Conservation (phyloP, 1,140 invertebrate species). For the Penaeus vannamei region DNA sequence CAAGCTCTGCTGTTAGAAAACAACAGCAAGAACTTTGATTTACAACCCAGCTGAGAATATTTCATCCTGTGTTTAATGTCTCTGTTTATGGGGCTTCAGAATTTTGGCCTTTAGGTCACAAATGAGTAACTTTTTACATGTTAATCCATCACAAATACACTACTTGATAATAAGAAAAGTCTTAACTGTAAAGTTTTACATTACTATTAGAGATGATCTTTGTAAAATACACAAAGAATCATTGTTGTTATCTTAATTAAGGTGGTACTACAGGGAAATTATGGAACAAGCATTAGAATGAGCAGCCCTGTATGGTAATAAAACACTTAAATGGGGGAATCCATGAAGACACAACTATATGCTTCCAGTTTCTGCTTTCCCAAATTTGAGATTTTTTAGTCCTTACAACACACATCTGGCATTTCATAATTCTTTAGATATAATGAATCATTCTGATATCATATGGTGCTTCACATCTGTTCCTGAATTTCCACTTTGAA, state of each 20-base stretch:
- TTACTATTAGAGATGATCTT: conserved; percentile 64
- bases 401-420: too few relatives aligned
- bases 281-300: conserved; percentile 64
- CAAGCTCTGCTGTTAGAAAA: conserved; percentile 20
- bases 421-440: too few relatives aligned
- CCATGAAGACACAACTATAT: conserved; percentile 49
- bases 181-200: conserved; percentile 64
- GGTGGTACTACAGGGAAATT: conserved; percentile 64
- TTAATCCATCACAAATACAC: conserved; percentile 66
- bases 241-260: conserved; percentile 63
- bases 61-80: too few relatives aligned
- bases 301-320: conserved; percentile 53
- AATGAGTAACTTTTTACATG: conserved; percentile 67
- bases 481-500: too few relatives aligned
- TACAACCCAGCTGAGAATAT: too few relatives aligned
- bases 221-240: conserved; percentile 64
- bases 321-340: conserved; percentile 39
- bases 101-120: conserved; percentile 59
- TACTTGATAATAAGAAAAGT: conserved; percentile 67
- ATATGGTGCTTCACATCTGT: too few relatives aligned
- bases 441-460: too few relatives aligned
- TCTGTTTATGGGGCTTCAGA: conserved; percentile 14
- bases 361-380: neutral
- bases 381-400: too few relatives aligned
- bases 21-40: neutral